Conservation (phyloP, 2,797 vertebrate species). For the Columba guinea region DNA sequence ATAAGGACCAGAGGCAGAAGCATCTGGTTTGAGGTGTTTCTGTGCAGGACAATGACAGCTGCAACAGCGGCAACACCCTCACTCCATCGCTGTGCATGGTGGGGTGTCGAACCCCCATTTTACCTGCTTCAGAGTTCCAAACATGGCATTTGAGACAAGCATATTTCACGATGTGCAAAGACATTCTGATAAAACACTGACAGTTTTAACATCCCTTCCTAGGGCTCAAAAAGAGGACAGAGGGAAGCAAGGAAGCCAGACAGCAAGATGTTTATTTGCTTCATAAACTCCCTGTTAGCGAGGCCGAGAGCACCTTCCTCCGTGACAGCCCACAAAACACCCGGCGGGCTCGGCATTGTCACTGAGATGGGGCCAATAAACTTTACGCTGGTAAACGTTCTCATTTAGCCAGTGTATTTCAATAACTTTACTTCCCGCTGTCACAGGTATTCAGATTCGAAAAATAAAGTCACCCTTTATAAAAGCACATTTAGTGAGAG, state of each 20-base stretch:
- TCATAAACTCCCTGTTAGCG: constrained; percentile 1
- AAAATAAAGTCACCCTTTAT: constrained; percentile 45
- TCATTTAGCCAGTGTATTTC: constrained; percentile 34
- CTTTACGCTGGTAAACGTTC: background rate
- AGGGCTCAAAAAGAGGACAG: background rate
- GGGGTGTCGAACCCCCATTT: background rate
- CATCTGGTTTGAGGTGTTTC: fast-evolving
- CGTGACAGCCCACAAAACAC: constrained; percentile 1
- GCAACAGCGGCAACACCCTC: background rate
- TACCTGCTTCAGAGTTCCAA: background rate
- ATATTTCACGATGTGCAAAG: fast-evolving
- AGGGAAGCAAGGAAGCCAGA: background rate
- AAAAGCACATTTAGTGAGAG: constrained; percentile 39
- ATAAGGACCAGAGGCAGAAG: background rate
- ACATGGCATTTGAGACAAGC: background rate
- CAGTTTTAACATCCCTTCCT: background rate
- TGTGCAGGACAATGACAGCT: background rate
- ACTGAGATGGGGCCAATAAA: constrained; percentile 39
- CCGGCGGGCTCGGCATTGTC: background rate
- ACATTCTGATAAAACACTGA: background rate
- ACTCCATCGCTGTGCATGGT: fast-evolving
- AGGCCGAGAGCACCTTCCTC: background rate
- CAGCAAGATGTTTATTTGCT: background rate
- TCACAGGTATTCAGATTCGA: constrained; percentile 45
- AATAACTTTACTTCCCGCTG: background rate